Conservation (phyloP, 2,113 vertebrate species). For the Neodontobutis hainanensis region DNA sequence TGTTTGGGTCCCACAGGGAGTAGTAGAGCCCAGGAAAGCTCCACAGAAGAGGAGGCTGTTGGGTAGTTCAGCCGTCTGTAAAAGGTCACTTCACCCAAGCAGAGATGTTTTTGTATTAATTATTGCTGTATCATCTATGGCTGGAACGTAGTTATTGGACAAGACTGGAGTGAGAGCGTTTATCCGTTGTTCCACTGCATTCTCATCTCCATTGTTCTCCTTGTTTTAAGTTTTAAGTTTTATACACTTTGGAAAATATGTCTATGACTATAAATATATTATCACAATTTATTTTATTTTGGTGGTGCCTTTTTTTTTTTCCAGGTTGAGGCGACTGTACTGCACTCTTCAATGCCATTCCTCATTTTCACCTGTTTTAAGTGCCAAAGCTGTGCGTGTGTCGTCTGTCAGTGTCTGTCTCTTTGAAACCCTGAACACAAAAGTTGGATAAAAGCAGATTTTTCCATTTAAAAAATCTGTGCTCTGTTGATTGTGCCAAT, state of each 20-base stretch:
- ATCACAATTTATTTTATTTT: constrained; percentile 28
- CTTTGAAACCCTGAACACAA: constrained; percentile 19
- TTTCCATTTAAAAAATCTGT: constrained; percentile 22
- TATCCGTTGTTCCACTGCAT: constrained; percentile 22
- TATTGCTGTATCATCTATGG: constrained; percentile 45
- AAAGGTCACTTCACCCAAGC: constrained; percentile 14
- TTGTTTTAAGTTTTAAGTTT: constrained; percentile 47
- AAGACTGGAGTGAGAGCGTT: constrained; percentile 38
- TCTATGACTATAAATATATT: constrained; percentile 29
- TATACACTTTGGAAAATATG: constrained; percentile 30
- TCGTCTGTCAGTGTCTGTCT: constrained; percentile 23
- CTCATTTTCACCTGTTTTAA: constrained; percentile 15
- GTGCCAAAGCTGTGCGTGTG: constrained; percentile 54
- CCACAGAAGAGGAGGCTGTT: constrained; percentile 69
- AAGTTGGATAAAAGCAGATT: constrained; percentile 29
- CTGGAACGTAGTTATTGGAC: constrained; percentile 58
- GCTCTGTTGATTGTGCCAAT: constrained; percentile 15
- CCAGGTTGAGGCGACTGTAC: constrained; percentile 29
- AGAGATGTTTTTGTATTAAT: constrained; percentile 8
- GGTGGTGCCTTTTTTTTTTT: constrained; percentile 49
- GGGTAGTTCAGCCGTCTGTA: constrained; percentile 36
- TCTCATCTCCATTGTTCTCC: constrained; percentile 36
- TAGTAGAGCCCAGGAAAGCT: constrained; percentile 63
- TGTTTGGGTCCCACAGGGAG: constrained; percentile 60
- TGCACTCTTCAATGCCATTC: constrained; percentile 39